Conservation (phyloP, 2,113 vertebrate genomes). For the Struthio camelus region DNA sequence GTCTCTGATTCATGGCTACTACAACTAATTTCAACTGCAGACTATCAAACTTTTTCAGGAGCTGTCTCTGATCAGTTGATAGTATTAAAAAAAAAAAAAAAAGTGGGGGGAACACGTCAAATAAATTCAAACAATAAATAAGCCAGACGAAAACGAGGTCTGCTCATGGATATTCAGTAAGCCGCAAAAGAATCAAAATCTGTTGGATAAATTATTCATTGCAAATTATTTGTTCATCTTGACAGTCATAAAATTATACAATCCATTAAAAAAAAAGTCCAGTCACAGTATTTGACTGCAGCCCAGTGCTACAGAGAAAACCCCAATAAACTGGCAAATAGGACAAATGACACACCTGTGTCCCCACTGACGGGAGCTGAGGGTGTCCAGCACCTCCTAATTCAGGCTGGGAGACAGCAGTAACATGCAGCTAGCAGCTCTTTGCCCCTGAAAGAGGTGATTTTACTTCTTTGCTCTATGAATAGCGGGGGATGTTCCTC, state of each 20-base stretch:
- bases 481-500: neutral
- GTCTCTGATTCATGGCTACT: conserved; percentile 18
- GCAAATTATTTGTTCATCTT: conserved; percentile 68
- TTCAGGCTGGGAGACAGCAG: neutral
- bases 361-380: neutral
- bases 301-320: neutral
- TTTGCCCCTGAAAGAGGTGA: neutral
- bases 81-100: neutral
- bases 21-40: conserved; percentile 11
- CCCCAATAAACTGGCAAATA: neutral
- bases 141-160: conserved; percentile 49
- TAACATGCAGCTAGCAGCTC: accelerated
- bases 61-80: conserved; percentile 7
- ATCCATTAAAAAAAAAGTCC: conserved; percentile 46
- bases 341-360: neutral
- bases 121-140: conserved; percentile 71
- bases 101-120: neutral
- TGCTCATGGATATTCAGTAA: conserved; percentile 71
- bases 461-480: neutral
- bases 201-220: conserved; percentile 67
- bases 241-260: conserved; percentile 67
- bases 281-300: conserved; percentile 13
- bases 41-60: conserved; percentile 17
- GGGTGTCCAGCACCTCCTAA: neutral
- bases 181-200: conserved; percentile 64